phyloP scores from a whole-genome alignment of 2,888 invertebrate species.

The Hymenopus coronatus region DNA sequence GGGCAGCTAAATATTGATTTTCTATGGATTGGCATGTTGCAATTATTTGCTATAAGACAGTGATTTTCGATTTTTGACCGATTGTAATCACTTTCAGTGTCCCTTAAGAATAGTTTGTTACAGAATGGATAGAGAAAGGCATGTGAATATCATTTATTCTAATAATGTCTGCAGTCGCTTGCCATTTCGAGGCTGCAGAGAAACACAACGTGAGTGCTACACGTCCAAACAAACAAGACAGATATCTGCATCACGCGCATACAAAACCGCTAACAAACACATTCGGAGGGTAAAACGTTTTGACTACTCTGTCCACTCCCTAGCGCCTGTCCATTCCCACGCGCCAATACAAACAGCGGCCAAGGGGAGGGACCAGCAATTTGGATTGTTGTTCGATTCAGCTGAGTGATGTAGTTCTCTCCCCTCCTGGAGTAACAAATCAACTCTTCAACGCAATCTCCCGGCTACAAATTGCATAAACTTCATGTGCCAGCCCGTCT shows the following conservation, averaged over 20 bases:
- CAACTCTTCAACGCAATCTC: slow-evolving; percentile 19
- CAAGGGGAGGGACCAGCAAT: slow-evolving; percentile 6
- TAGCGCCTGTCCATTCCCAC: not conserved
- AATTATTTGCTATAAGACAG: too few relatives aligned
- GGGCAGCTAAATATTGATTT: too few relatives aligned
- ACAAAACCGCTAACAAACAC: not conserved
- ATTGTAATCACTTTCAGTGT: too few relatives aligned
- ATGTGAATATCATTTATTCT: too few relatives aligned
- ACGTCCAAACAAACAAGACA: not conserved
- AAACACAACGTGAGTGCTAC: not conserved
- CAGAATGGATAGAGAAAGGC: too few relatives aligned
- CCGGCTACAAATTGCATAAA: slow-evolving; percentile 3
- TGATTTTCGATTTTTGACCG: too few relatives aligned
- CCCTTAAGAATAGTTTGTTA: too few relatives aligned
- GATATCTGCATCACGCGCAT: not conserved
- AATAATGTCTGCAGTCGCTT: too few relatives aligned
- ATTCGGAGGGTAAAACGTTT: not conserved
- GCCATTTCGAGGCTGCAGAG: too few relatives aligned
- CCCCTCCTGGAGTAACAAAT: slow-evolving; percentile 14
- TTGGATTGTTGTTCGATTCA: slow-evolving; percentile 29
- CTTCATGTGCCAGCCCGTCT: not conserved
- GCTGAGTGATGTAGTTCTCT: slow-evolving; percentile 22
- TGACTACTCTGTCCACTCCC: not conserved
- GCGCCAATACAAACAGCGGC: not conserved
- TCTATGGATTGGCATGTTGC: too few relatives aligned